Base-by-base conservation (phyloP, 2,797 vertebrate species). In the Melanotaenia nigrans region DNA sequence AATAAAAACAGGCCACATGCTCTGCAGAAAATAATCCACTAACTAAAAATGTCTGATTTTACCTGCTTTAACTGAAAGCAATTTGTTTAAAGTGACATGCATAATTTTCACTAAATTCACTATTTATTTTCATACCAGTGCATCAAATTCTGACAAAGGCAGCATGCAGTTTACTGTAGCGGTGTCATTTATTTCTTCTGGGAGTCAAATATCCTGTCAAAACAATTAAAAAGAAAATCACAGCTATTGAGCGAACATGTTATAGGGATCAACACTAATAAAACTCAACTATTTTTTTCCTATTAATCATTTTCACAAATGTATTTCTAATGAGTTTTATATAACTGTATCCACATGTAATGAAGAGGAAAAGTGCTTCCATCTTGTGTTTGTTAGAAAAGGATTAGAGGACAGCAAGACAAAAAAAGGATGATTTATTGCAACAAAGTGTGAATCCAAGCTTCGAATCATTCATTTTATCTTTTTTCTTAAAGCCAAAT, bases 111-210 rank as follows among this genome's bases (percentile, higher is more conserved):
- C 36, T 38, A 0, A 33, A 4, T 60, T 57, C 20, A 18, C 24
- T 35, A 45, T 73, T 77, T 55, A 18, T 13, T 62, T 75, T 68
- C 47, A 18, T 65, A 45, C 56, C 55, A 71, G 33, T 53, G 16
- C 53, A 32, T 69, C 56, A 35, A 73, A 65, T 20, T 49, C 35
- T 3, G n/a, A 28, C 2, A 14, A 65, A 77, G 25, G 5, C 24
- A 36, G 33, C 4, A 8, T 35, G 30, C 51, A 1, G 25, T 56
- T 47, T 25, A 66, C 58, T 65, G 30, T 6, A 53, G 12, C n/a
- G 1, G 22, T 45, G 30, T 28, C 40, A 9, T 66, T 45, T 45
- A 59, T 63, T 55, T 68, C 61, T 40, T 38, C 51, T 12, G 30
- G 30, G 18, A 56, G 55, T 35, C 63, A 73, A 53, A 36, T 40